These are phyloP conservation scores for Anguilla obscura DNA, from an alignment of 2,797 vertebrate species.

Conservation along the genomic window DNA sequence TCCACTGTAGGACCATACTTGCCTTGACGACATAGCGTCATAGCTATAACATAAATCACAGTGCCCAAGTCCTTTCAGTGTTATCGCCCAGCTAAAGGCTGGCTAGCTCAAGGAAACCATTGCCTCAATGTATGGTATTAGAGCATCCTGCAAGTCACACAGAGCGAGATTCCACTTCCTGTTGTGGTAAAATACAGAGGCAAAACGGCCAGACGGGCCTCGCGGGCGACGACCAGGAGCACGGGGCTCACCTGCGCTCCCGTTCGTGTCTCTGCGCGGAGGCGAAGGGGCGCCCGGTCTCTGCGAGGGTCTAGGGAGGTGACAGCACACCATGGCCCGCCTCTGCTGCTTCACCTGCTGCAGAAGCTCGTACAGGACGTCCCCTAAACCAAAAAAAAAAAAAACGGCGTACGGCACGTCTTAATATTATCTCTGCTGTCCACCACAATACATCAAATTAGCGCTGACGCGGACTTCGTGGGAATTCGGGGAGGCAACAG, in stretches of 20 bases:
- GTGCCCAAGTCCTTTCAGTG: not conserved
- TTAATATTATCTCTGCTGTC: not conserved
- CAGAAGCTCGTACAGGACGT: conserved; percentile 89
- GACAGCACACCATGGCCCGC: conserved; percentile 64
- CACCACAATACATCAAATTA: not conserved
- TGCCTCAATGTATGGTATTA: not conserved
- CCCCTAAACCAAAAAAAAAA: conserved; percentile 78
- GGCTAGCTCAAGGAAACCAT: not conserved
- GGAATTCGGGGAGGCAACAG: too few species aligned
- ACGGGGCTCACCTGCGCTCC: conserved; percentile 52
- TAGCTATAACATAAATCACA: not conserved
- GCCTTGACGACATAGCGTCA: not conserved
- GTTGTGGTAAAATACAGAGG: not conserved
- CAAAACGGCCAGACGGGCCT: not conserved
- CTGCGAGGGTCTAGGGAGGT: conserved; percentile 47
- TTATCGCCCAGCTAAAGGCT: not conserved
- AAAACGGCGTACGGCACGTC: not conserved
- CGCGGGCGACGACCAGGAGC: too few species aligned
- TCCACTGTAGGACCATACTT: not conserved
- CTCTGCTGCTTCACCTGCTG: conserved; percentile 85
- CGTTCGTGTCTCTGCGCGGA: not conserved
- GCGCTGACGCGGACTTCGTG: too few species aligned
- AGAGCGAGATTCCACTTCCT: not conserved
- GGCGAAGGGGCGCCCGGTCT: conserved; percentile 33
- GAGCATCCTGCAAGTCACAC: not conserved